These are phyloP conservation scores for Cephus cinctus DNA, from an alignment of 1,140 invertebrate genomes.

Conservation along the genomic window DNA sequence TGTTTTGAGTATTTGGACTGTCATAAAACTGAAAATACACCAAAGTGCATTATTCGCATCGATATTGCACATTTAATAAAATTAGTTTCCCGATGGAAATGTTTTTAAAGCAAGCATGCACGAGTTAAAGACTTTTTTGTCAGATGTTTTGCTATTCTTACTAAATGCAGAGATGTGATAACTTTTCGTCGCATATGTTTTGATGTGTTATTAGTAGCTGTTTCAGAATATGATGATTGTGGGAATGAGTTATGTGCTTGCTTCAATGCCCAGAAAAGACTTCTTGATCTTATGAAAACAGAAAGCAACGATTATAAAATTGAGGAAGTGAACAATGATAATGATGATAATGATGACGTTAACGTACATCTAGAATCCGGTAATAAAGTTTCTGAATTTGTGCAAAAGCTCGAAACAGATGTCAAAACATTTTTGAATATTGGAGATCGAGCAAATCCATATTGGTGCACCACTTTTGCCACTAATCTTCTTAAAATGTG, in stretches of 20 bases:
- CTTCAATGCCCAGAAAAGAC: constrained; percentile 7
- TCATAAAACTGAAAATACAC: not conserved
- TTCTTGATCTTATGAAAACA: constrained; percentile 4
- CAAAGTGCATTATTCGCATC: constrained; percentile 3
- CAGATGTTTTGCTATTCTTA: constrained; percentile 4
- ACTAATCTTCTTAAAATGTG: not conserved
- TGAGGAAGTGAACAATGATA: not conserved
- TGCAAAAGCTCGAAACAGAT: not conserved
- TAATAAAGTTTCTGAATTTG: not conserved
- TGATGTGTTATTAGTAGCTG: constrained; percentile 2
- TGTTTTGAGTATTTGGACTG: not conserved
- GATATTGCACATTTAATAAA: constrained; percentile 11
- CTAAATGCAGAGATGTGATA: not conserved
- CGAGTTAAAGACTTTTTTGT: constrained; percentile 7
- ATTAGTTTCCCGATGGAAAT: constrained; percentile 1
- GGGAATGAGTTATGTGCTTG: not conserved
- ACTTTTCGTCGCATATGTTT: not conserved
- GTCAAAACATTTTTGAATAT: not conserved
- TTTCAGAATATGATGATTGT: not conserved
- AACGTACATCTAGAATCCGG: not conserved
- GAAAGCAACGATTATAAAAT: not conserved
- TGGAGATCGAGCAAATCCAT: constrained; percentile 7
- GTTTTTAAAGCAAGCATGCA: not conserved
- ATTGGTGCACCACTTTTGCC: constrained; percentile 9
- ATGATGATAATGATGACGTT: not conserved